Percentiles rank a stretch among this genome's conserved stretches.
Evolutionary conservation across 2,888 invertebrate species (phyloP).

Genomic region (Ichneumon xanthorius): DNA sequence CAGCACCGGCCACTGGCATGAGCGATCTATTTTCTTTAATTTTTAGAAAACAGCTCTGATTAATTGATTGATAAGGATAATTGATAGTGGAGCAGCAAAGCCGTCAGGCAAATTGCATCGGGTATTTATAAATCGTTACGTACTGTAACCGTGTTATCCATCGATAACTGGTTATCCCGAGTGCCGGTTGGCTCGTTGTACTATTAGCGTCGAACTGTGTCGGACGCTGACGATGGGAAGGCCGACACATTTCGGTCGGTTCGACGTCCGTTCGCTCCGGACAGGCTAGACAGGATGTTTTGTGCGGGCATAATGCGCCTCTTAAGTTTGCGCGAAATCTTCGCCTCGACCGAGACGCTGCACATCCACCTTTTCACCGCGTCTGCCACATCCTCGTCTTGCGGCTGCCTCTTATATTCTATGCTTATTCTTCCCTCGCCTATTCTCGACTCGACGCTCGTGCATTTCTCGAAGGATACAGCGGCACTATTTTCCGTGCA

Average conservation of each 20-base stretch:
- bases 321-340: background rate
- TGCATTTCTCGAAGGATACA: conserved; percentile 31
- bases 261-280: conserved; percentile 24
- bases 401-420: background rate
- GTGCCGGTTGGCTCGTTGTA: background rate
- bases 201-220: background rate
- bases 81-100: conserved; percentile 33
- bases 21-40: conserved; percentile 53
- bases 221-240: conserved; percentile 20
- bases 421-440: conserved; percentile 23
- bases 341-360: background rate
- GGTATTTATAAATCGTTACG: conserved; percentile 34
- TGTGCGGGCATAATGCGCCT: conserved; percentile 1
- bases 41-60: conserved; percentile 51
- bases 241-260: conserved; percentile 24
- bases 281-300: background rate
- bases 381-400: conserved; percentile 1
- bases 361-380: conserved; percentile 8
- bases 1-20: background rate
- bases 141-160: conserved; percentile 1
- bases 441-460: conserved; percentile 22
- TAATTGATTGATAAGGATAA: conserved; percentile 64
- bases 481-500: conserved; percentile 2
- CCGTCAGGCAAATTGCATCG: conserved; percentile 51
- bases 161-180: conserved; percentile 29